phyloP scores from a whole-genome alignment of 2,797 vertebrate species.

The Sarcophilus harrisii region DNA sequence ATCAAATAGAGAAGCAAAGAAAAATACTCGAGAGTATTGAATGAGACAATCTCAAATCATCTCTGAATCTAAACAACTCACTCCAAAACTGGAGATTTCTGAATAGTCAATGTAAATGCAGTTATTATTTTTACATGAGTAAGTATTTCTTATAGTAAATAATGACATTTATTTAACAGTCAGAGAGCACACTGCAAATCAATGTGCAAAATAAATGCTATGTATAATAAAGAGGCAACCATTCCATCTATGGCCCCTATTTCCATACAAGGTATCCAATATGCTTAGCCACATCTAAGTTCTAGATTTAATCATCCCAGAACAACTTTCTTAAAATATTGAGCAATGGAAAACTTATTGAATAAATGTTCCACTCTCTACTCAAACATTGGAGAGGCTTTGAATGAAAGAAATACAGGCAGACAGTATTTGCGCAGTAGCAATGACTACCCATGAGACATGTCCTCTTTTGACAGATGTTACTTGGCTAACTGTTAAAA shows the following conservation, averaged over 20 bases:
- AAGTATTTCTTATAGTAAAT: neutral
- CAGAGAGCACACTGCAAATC: neutral
- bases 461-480: neutral
- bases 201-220: neutral
- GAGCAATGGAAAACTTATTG: neutral
- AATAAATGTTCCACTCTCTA: neutral
- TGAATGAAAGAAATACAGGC: neutral
- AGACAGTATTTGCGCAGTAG: neutral
- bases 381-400: constrained; percentile 5
- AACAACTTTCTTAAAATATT: neutral
- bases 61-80: neutral
- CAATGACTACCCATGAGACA: neutral
- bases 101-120: neutral
- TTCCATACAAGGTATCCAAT: neutral
- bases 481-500: neutral
- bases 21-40: constrained; percentile 22
- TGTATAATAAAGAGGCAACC: neutral
- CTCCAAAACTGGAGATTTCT: neutral
- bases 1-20: constrained; percentile 26
- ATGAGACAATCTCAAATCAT: neutral
- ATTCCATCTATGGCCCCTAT: neutral
- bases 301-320: neutral
- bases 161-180: neutral
- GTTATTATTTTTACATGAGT: neutral
- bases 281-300: neutral